phyloP scores from a whole-genome alignment of 1,140 invertebrate species.

The fruit fly (Drosophila melanogaster) region Release_6_plus_ISO1_MT NC_004354.4:18761501-18762000 shows the following conservation, averaged over 20 bases:
- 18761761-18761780: slow-evolving; percentile 9
- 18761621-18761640: not conserved
- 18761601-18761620: slow-evolving; percentile 42
- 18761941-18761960: too few relatives aligned
- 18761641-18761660: slow-evolving; percentile 14
- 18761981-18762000: slow-evolving; percentile 11
- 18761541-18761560: slow-evolving; percentile 9
- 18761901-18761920: slow-evolving; percentile 40
- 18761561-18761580: not conserved
- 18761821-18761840: not conserved
- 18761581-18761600: too few relatives aligned
- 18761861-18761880: not conserved
- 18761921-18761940: slow-evolving; percentile 23
- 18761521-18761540: slow-evolving; percentile 7
- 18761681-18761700: not conserved
- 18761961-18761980: too few relatives aligned
- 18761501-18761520: not conserved
- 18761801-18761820: not conserved
- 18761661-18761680: not conserved
- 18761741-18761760: not conserved
- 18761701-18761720: not conserved
- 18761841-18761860: slow-evolving; percentile 5
- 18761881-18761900: not conserved
- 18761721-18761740: not conserved
- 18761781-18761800: slow-evolving; percentile 20